These are phyloP conservation scores for Corythoichthys intestinalis DNA, from an alignment of 2,113 vertebrate genomes.

Conservation along the genomic window DNA sequence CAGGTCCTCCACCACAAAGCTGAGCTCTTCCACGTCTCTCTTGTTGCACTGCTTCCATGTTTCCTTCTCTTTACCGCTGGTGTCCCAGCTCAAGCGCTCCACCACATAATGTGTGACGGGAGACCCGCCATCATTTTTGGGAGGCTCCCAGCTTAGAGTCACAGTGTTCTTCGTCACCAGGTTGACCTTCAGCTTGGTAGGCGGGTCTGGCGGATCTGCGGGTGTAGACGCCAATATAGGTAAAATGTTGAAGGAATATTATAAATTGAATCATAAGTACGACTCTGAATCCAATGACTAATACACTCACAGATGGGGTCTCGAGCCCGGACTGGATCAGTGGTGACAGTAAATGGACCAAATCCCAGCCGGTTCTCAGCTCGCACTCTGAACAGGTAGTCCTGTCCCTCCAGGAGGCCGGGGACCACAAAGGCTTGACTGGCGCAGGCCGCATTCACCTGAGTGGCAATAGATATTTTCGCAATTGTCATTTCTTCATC, in stretches of 20 bases:
- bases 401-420: slow-evolving; percentile 88
- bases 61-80: slow-evolving; percentile 90
- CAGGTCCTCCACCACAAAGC: slow-evolving; percentile 63
- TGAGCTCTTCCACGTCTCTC: slow-evolving; percentile 65
- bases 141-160: slow-evolving; percentile 88
- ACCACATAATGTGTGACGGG: slow-evolving; percentile 94
- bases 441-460: slow-evolving; percentile 82
- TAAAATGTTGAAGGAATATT: background rate
- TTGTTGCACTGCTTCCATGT: slow-evolving; percentile 94
- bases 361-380: slow-evolving; percentile 94
- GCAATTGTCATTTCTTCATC: background rate
- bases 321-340: slow-evolving; percentile 84
- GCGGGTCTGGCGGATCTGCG: slow-evolving; percentile 92
- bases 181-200: slow-evolving; percentile 88
- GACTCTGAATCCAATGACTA: too few relatives aligned
- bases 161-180: slow-evolving; percentile 90
- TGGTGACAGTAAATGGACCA: slow-evolving; percentile 83
- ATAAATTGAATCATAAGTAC: too few relatives aligned
- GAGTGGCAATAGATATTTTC: background rate
- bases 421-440: slow-evolving; percentile 89
- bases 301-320: slow-evolving; percentile 91
- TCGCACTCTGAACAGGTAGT: slow-evolving; percentile 91
- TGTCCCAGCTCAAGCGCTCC: slow-evolving; percentile 91
- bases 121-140: slow-evolving; percentile 93
- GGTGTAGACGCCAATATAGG: background rate